Base-by-base conservation (phyloP, 1,140 invertebrate genomes). In the Psix sp. region DNA sequence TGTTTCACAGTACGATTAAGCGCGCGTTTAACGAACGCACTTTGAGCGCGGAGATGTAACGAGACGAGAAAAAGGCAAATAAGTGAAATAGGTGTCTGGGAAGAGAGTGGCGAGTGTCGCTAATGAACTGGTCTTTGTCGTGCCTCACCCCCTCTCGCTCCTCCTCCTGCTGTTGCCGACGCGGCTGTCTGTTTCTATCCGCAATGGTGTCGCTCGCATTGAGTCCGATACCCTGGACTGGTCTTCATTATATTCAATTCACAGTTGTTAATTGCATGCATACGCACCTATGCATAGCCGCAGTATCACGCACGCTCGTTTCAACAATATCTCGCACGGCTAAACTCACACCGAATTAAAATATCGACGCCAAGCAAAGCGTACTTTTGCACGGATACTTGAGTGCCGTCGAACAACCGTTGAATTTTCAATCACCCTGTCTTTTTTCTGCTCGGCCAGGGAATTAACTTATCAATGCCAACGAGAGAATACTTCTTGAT, bases 41-140 rank as follows among this genome's bases (percentile, higher is more conserved):
- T 49, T 42, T 36, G 31, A 40, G 15, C 56, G 11, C 43, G 40
- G 66, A 33, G 63, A 49, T 31, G 31, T 56, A 38, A 21, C 15
- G 17, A n/a, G 33, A 73, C 18, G 17, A 45, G 29, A 82, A 80
- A 80, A 80, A 80, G 79, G 54, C 48, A 78, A 82, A 82, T 82
- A 81, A 82, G 77, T 83, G 76, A 83, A 83, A 82, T 80, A 83
- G 79, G 83, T 79, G 77, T 78, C 79, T 78, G 57, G 57, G 72
- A 77, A 76, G 74, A 77, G 70, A 76, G 65, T 67, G 71, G 77
- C 63, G 77, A 82, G 76, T 81, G 77, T 82, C 80, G 82, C 83
- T 84, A 84, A 83, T 83, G 82, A 84, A 84, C 82, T 83, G 80
- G 82, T 82, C 77, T 79, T 68, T 77, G 56, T 56, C 59, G 2